Percentiles rank a stretch among this genome's conserved stretches.
Conservation (phyloP, 1,140 invertebrate genomes). For the Meloidogyne floridensis region DNA sequence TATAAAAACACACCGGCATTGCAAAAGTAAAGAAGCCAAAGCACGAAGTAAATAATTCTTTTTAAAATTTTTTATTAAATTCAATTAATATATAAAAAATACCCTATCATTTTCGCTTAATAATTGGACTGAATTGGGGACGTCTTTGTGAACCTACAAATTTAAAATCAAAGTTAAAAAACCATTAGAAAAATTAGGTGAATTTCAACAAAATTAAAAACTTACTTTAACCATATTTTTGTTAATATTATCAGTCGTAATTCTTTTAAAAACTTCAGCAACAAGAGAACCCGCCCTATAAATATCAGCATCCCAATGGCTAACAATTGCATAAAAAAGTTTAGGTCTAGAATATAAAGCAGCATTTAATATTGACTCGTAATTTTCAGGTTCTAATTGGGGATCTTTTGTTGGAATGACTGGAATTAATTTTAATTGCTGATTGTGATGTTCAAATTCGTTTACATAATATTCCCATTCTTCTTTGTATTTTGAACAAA, state of each 20-base stretch:
- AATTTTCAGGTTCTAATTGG: conserved; percentile 80
- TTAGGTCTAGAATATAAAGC: conserved; percentile 83
- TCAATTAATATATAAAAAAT: too few relatives aligned
- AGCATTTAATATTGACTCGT: conserved; percentile 92
- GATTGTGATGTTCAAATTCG: conserved; percentile 83
- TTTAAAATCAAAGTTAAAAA: background rate
- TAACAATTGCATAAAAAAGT: conserved; percentile 76
- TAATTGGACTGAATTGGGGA: background rate
- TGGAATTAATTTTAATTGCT: conserved; percentile 80
- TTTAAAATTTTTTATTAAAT: too few relatives aligned
- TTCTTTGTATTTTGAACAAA: conserved; percentile 70
- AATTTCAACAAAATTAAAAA: background rate
- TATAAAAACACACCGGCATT: conserved; percentile 3
- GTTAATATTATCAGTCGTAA: conserved; percentile 24
- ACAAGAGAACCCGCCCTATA: conserved; percentile 74
- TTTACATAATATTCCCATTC: conserved; percentile 91
- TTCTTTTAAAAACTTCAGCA: conserved; percentile 67
- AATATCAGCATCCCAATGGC: conserved; percentile 82
- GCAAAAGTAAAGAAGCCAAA: conserved; percentile 25
- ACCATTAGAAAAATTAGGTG: background rate
- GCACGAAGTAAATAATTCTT: background rate
- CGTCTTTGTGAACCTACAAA: background rate
- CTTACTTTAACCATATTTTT: conserved; percentile 11
- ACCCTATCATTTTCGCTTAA: conserved; percentile 15
- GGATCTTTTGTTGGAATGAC: conserved; percentile 75